Base-by-base conservation (phyloP, 2,888 invertebrate species). In the Panzeria rudis region DNA sequence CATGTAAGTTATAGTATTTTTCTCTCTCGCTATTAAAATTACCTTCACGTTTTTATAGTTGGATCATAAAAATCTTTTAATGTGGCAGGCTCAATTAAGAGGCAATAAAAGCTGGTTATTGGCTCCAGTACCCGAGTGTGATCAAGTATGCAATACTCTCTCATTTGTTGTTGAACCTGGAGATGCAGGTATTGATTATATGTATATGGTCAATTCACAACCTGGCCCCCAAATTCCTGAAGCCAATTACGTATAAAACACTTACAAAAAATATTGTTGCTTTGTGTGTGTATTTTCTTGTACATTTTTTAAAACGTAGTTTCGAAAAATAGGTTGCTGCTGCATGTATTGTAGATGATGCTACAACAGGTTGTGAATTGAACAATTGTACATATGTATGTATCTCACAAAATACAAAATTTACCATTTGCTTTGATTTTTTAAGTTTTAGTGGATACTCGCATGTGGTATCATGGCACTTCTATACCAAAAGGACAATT, bases 61-160 rank as follows among this genome's bases (percentile, higher is more conserved):
- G 91, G 98, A 98, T 93, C 97, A 97, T 91, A 98, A 98, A 87
- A 95, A 96, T 87, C 94, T 98, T 84, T 94, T 98, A 38, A 97
- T 98, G 95, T 98, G 98, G 98, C 98, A 98, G 93, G 98, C 97
- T 3, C 98, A 98, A 93, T 94, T 98, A 17, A 94, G 94, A 88
- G 98, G 98, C 0, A 95, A 95, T 88, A 98, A 98, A 93, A 95
- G 94, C 13, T 98, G 98, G 98, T 93, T 94, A 23, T 92, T 98
- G 44, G 95, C 96, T 15, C 98, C 98, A 0, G 96, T 97, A 0
- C 97, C 97, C 0, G 98, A 98, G 93, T 97, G 97, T 93, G 97
- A 97, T 91, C 91, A 94, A 89, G 91, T 95, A 77, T 98, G 98
- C 91, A 93, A 94, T 83, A 93, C 94, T 56, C 94, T 97, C 88